phyloP scores from a whole-genome alignment of 2,113 vertebrate species.

The Myotis brandtii region DNA sequence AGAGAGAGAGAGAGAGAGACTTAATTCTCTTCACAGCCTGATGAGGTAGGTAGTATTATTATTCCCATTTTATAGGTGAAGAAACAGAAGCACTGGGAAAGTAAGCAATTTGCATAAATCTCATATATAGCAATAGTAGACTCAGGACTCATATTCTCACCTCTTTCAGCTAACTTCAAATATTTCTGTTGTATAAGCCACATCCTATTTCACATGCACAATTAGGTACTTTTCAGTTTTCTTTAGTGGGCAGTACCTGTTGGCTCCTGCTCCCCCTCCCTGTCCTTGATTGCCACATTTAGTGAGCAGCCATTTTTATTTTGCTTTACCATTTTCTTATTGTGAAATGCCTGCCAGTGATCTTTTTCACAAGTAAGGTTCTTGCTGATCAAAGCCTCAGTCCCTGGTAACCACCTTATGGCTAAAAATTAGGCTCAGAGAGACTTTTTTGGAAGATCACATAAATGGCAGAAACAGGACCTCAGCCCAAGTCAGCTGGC shows the following conservation, averaged over 20 bases:
- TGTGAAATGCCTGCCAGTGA: background rate
- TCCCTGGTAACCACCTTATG: background rate
- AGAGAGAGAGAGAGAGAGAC: background rate
- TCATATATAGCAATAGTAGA: background rate
- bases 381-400: background rate
- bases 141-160: background rate
- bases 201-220: background rate
- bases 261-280: background rate
- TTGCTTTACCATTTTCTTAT: background rate
- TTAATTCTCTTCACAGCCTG: background rate
- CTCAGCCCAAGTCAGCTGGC: background rate
- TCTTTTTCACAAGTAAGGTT: background rate
- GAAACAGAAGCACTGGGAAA: conserved; percentile 10
- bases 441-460: background rate
- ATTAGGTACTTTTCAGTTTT: background rate
- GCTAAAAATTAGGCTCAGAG: conserved; percentile 8
- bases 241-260: background rate
- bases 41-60: background rate
- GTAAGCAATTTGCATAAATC: background rate
- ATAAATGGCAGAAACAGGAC: background rate
- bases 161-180: background rate
- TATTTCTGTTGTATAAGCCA: background rate
- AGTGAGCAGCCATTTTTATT: background rate
- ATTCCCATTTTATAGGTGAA: background rate
- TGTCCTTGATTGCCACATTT: background rate